A percentile compares a stretch with the other conserved stretches of the same genome.
phyloP scores from a whole-genome alignment of 2,113 vertebrate genomes.

The Camelus bactrianus region DNA sequence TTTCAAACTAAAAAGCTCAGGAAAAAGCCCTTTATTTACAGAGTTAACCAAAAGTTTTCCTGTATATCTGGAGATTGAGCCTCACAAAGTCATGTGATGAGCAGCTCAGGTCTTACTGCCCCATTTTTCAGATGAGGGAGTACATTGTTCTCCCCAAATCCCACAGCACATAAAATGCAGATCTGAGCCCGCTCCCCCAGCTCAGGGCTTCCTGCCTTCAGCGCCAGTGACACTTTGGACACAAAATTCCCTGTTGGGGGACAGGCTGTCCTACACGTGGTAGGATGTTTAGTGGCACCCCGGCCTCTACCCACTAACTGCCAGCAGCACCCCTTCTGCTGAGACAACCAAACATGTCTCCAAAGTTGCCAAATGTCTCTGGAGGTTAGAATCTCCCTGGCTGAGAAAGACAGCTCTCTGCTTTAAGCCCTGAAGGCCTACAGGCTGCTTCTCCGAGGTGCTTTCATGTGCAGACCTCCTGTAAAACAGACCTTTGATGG shows the following conservation, averaged over 20 bases:
- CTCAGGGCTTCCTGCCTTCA: not conserved
- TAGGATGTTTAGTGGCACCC: not conserved
- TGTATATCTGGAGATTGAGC: not conserved
- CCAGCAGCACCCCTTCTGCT: not conserved
- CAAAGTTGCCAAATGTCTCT: not conserved
- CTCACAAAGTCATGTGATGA: not conserved
- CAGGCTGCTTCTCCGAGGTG: not conserved
- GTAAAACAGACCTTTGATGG: not conserved
- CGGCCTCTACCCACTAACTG: not conserved
- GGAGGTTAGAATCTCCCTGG: not conserved
- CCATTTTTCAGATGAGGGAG: not conserved
- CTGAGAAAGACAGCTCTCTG: not conserved
- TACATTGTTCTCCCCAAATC: not conserved
- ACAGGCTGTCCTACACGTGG: rapidly evolving
- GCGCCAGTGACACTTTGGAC: not conserved
- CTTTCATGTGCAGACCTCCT: not conserved
- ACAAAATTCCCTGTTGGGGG: not conserved
- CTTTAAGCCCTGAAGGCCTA: not conserved
- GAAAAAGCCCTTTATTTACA: not conserved
- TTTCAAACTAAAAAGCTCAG: not conserved
- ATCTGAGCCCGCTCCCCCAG: not conserved
- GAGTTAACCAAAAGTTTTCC: not conserved
- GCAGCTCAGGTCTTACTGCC: rapidly evolving
- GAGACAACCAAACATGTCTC: not conserved
- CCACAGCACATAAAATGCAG: not conserved